Evolutionary conservation across 2,797 vertebrate species (phyloP), one percentile per base, ranked within the genome.

Genomic region (Psittacula echo): DNA sequence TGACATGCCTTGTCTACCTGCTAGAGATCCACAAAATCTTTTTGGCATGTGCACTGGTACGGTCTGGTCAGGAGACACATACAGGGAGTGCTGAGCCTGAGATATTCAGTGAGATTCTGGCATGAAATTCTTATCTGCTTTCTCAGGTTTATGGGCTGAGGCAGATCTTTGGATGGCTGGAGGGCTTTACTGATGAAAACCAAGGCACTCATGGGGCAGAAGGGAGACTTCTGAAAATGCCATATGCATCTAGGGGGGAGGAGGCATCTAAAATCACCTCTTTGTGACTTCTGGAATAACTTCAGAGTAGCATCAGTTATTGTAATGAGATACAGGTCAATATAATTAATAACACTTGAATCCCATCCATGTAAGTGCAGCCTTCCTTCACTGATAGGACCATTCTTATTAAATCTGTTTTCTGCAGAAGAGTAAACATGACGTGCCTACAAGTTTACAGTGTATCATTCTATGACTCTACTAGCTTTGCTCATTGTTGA

Each of bases 41-140:
- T 84, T 44, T 50, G 32, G 18, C 2, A 1, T 19, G 7, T 47
- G 18, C 14, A 12, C 42, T 24, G 30, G 7, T 32, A 6, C 0
- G 3, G 2, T 56, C 18, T 71, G 24, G 8, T 77, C 42, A 21
- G 60, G 51, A 66, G 37, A 72, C 10, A 26, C 5, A 1, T 34
- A 5, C 3, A 11, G 34, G 12, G 20, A 11, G 8, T 50, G 51
- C 50, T 32, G 44, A 82, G 23, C 26, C 58, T 15, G 44, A n/a
- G n/a, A 17, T 73, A 39, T 1, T 13, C 13, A 11, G 0, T n/a
- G 53, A 54, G 62, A 75, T 78, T 81, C 37, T 93, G 53, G 42
- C 34, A 9, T 39, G 8, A 65, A 75, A 65, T 72, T 81, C 53
- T 78, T 41, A 5, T 41, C 17, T 26, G 15, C 22, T 54, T 79